Evolutionary conservation across 2,797 vertebrate species (phyloP), one percentile per base, ranked within the genome.

Genomic region (Trachurus trachurus): DNA sequence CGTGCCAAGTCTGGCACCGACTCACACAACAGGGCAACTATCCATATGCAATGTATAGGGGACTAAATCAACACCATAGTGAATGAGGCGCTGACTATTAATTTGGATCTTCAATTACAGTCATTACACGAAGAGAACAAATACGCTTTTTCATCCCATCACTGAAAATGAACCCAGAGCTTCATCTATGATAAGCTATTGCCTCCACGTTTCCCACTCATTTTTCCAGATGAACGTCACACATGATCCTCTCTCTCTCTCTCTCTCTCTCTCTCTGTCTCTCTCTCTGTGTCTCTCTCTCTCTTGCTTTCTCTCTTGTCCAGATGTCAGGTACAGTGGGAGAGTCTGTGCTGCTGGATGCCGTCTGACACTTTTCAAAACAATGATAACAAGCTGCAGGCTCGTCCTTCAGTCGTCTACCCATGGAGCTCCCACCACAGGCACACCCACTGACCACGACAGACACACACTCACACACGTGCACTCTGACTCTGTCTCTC

Each of bases 331-430:
- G 86, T 92, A 91, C 88, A 89, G 92, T 88, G 93, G 93, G 93
- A 93, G 93, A 89, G 91, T 78, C 82, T 85, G 85, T 83, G 88
- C 89, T 74, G 90, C 92, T 94, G 89, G 89, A 90, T 82, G 83
- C 88, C 63, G 93, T 95, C 95, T 95, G 93, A 94, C 94, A 95
- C 94, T 84, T 94, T 92, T 95, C 94, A 94, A 91, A 95, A 93
- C 92, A 95, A 83, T 47, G 94, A 95, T 94, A 95, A 92, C 91
- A 87, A 92, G 87, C 85, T 89, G 75, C 78, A 67, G 88, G 78
- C 87, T 92, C 52, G 88, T 92, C 92, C 91, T 93, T 93, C 93
- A 92, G 82, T 85, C 88, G 81, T 91, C 84, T 78, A 72, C 68
- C 71, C 85, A 81, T 62, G 70, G 62, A 88, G 87, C 90, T 87